A percentile compares a stretch with the other conserved stretches of the same genome.
Evolutionary conservation across 2,113 vertebrate genomes (phyloP).

Genomic region (Coptodon bakossiorum): DNA sequence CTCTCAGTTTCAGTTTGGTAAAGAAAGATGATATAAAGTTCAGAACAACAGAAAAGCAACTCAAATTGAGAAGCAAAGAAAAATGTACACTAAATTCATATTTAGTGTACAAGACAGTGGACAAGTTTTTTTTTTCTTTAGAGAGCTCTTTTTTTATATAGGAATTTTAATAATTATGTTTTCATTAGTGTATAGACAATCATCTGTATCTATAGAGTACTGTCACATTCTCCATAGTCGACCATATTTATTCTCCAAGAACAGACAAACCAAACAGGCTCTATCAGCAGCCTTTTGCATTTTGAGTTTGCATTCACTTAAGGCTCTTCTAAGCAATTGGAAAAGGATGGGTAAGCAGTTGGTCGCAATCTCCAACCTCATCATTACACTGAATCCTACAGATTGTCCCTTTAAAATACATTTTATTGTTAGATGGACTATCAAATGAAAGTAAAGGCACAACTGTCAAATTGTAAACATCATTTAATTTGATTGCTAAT

Average conservation of each 20-base stretch:
- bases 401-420: background rate
- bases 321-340: background rate
- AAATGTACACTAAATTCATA: background rate
- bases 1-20: background rate
- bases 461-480: background rate
- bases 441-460: background rate
- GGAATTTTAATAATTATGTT: background rate
- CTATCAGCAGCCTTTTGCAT: background rate
- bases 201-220: background rate
- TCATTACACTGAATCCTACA: background rate
- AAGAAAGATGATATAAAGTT: background rate
- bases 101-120: background rate
- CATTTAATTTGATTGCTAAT: background rate
- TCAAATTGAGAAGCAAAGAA: background rate
- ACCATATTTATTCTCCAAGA: background rate
- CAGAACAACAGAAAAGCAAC: background rate
- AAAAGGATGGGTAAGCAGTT: background rate
- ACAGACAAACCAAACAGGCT: background rate
- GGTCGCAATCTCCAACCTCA: background rate
- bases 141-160: background rate
- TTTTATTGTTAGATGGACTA: background rate
- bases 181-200: background rate
- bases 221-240: background rate
- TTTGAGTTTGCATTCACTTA: background rate
- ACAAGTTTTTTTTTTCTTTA: background rate